Base-by-base conservation (phyloP, 2,113 vertebrate genomes). In the Aspiorhynchus laticeps region DNA sequence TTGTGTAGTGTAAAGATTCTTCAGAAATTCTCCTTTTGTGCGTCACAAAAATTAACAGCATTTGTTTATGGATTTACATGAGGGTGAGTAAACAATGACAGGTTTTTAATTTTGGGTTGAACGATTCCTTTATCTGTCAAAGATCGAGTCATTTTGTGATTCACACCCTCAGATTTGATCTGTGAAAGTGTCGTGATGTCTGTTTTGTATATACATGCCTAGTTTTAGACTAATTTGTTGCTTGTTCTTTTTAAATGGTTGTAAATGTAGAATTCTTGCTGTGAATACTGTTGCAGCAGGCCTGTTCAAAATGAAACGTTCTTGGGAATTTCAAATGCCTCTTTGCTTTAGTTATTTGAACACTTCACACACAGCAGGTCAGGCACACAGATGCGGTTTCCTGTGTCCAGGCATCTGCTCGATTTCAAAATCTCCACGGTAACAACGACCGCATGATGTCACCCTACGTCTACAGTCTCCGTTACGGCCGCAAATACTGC, bases 361-460 rank as follows among this genome's bases (percentile, higher is more conserved):
- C 48, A 59, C 51, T 56, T 51, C 28, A 4, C 46, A 21, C 10
- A n/a, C 19, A 36, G 21, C 31, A 59, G 28, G 28, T 56, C 48
- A 75, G 69, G 21, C 73, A 26, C 38, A 46, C 73, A 43, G 61
- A 31, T 4, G 15, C 61, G 1, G 63, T 83, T 51, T 53, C n/a
- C 59, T 46, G 76, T 53, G 76, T 31, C 26, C 38, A 41, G n/a
- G 38, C 41, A 21, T 28, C 41, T 48, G 76, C 46, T 21, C 4
- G 3, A 36, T 71, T 53, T 71, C 28, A 31, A 31, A 33, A 73
- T 86, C 53, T 76, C 15, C 74, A 84, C 21, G 71, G 69, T 31
- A 48, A 59, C 73, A 76, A 83, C 65, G 61, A 38, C 84, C 89
- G 53, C 89, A 85, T 85, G 89, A 88, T 85, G 89, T 87, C 89